Evolutionary conservation across 1,140 invertebrate species (phyloP).

Genomic region (Calliphora vicina): DNA sequence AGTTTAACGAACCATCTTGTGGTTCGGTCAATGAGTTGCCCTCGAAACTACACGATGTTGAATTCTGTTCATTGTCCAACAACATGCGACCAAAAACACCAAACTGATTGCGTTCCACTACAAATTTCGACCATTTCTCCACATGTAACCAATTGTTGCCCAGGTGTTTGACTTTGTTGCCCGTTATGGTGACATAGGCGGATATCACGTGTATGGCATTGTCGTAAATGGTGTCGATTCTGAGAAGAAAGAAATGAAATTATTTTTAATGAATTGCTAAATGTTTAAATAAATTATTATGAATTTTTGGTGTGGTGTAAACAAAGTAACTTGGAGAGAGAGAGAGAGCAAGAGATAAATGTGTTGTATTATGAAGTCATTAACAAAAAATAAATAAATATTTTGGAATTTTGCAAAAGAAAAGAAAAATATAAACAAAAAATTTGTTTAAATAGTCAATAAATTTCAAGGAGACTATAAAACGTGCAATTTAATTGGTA

Average conservation of each 20-base stretch:
- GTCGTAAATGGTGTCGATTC: slow-evolving; percentile 51
- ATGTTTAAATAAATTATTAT: neutral
- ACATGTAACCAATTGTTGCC: slow-evolving; percentile 51
- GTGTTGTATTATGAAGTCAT: too few species aligned
- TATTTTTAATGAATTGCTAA: neutral
- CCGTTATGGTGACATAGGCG: slow-evolving; percentile 42
- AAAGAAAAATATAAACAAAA: neutral
- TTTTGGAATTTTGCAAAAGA: neutral
- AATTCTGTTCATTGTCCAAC: slow-evolving; percentile 41
- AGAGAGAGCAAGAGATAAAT: too few species aligned
- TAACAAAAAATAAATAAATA: too few species aligned
- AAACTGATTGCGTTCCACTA: slow-evolving; percentile 52
- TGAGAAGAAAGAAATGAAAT: slow-evolving; percentile 30
- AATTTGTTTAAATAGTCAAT: neutral
- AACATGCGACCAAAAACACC: slow-evolving; percentile 45
- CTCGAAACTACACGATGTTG: slow-evolving; percentile 48
- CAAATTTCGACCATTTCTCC: slow-evolving; percentile 44
- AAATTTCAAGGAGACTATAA: neutral
- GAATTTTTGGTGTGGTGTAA: neutral
- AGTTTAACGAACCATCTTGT: slow-evolving; percentile 49
- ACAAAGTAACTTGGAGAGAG: too few species aligned
- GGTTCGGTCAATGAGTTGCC: slow-evolving; percentile 49
- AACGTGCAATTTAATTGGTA: neutral
- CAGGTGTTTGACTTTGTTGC: slow-evolving; percentile 47
- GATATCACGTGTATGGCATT: slow-evolving; percentile 48